These are phyloP conservation scores for Festucalex cinctus DNA, from an alignment of 2,113 vertebrate species.

Conservation along the genomic window DNA sequence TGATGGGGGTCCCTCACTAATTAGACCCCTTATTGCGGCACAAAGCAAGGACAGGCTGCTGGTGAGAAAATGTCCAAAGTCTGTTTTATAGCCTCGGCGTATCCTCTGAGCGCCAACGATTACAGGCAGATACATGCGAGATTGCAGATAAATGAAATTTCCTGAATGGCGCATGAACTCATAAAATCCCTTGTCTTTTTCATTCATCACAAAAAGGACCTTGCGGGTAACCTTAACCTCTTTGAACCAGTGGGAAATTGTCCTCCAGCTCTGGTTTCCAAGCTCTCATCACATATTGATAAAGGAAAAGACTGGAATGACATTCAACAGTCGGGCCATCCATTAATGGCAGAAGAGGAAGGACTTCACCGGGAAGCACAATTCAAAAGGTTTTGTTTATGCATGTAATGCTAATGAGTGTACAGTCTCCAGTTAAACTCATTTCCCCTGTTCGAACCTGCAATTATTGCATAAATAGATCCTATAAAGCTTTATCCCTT, in stretches of 20 bases:
- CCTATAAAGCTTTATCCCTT: too few species aligned
- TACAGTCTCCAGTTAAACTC: not conserved
- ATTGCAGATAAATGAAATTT: conserved; percentile 40
- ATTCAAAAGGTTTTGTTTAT: conserved; percentile 60
- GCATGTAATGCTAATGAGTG: conserved; percentile 65
- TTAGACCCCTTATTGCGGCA: conserved; percentile 48
- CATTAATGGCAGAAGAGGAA: conserved; percentile 41
- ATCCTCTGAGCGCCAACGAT: conserved; percentile 43
- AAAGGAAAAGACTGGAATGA: conserved; percentile 40
- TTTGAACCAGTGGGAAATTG: conserved; percentile 39
- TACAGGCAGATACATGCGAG: conserved; percentile 38
- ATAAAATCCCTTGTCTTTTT: not conserved
- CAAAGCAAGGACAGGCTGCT: conserved; percentile 38
- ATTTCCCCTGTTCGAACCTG: conserved; percentile 23
- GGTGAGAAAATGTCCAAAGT: conserved; percentile 33
- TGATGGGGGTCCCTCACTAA: conserved; percentile 52
- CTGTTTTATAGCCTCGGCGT: conserved; percentile 50
- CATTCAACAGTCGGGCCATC: conserved; percentile 29
- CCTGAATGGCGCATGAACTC: conserved; percentile 4
- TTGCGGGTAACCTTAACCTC: conserved; percentile 27
- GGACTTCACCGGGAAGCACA: conserved; percentile 53
- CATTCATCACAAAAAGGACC: conserved; percentile 3
- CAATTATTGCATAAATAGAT: not conserved
- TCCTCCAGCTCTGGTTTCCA: conserved; percentile 50
- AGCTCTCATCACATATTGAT: conserved; percentile 60